Evolutionary conservation across 2,888 invertebrate species (phyloP), one percentile per base, ranked within the genome.

Genomic region (Dorcus parallelipipedus): DNA sequence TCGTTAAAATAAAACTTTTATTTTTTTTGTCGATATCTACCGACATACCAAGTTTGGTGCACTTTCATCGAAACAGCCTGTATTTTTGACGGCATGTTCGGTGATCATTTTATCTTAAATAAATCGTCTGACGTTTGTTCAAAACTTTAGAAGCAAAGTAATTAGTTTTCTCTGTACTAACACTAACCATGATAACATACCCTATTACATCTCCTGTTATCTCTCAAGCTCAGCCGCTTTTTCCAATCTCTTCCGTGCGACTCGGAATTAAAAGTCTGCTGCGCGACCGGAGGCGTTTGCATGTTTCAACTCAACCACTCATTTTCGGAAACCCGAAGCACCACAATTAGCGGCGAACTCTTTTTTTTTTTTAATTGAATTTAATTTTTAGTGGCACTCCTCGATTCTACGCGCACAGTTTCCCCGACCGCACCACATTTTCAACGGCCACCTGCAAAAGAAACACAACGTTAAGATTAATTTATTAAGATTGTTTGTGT

Each of bases 151-250:
- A 48, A 4, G 14, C 5, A 23, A 48, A 3, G 20, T 33, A 48
- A 48, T 23, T 4, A 14, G 17, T 6, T 20, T 48, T 48, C 23
- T 26, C 17, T 9, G 9, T 5, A 33, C 26, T 33, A 33, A 33
- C 26, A 33, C 26, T 33, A 33, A 33, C 26, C 26, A 33, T 33
- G 3, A 33, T 33, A 33, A 59, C 67, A 66, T 61, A 69, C 69
- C 64, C 62, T 59, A 59, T 67, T 68, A 58, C 62, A 63, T 58
- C 68, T 62, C 45, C 67, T 54, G 49, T 65, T 67, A 51, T 69
- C 69, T 51, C 68, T 61, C 60, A 69, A 62, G 51, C 69, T 69
- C 60, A 69, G 64, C 38, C 69, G 62, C 52, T 65, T 67, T 56
- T 67, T 69, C 69, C 69, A 69, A 56, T 69, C 64, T 53, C 61